Percentiles rank a stretch among this genome's conserved stretches.
These are phyloP conservation scores for Chrysotoxum bicinctum DNA, from an alignment of 2,888 invertebrate genomes.

Conservation along the genomic window DNA sequence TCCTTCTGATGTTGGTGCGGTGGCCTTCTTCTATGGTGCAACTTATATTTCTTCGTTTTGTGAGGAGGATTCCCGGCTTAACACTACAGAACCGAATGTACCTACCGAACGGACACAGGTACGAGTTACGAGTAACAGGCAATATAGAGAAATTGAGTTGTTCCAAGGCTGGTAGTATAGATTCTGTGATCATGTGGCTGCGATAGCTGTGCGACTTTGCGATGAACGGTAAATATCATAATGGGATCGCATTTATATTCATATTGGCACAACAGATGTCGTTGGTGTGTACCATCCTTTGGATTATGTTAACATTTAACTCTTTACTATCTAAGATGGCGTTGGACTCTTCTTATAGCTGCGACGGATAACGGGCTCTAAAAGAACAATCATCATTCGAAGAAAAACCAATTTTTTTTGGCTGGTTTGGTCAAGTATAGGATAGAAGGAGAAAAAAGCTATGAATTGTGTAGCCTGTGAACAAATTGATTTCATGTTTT, in stretches of 20 bases:
- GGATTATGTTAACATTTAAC: conserved; percentile 67
- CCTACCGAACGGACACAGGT: conserved; percentile 37
- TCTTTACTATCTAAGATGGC: conserved; percentile 36
- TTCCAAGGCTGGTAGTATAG: conserved; percentile 59
- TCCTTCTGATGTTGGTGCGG: background rate
- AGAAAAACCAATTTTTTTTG: background rate
- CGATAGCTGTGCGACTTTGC: conserved; percentile 52
- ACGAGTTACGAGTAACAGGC: no score
- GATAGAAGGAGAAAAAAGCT: background rate
- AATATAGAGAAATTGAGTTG: conserved; percentile 66
- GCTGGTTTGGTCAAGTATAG: background rate
- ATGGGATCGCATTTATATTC: conserved; percentile 73
- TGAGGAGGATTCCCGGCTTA: conserved; percentile 42
- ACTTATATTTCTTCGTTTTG: background rate
- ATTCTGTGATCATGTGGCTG: conserved; percentile 64
- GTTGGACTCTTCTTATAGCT: conserved; percentile 36
- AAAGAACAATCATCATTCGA: conserved; percentile 58
- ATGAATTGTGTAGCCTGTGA: background rate
- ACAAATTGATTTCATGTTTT: background rate
- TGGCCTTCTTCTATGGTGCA: conserved; percentile 9
- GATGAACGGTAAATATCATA: conserved; percentile 71
- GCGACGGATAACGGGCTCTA: conserved; percentile 59
- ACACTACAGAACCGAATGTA: background rate
- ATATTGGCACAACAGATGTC: conserved; percentile 73
- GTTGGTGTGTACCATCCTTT: conserved; percentile 69